Conservation (phyloP, 2,113 vertebrate genomes). For the Psilopogon haemacephalus region DNA sequence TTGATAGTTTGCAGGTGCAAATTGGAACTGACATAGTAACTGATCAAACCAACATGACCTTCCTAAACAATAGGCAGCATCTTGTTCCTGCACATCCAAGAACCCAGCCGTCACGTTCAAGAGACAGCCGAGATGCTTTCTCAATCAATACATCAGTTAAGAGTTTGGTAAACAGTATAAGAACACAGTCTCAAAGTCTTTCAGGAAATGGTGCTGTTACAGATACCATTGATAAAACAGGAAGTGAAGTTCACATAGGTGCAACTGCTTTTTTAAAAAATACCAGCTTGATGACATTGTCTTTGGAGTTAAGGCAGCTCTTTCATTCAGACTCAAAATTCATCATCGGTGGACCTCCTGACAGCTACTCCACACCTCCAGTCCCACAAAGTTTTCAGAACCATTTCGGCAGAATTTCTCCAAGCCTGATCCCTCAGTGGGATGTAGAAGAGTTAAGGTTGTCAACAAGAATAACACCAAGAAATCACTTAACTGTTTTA, state of each 20-base stretch:
- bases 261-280: not conserved
- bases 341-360: not conserved
- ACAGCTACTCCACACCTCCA: slow-evolving; percentile 15
- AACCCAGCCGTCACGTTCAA: not conserved
- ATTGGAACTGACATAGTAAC: not conserved
- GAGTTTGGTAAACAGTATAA: not conserved
- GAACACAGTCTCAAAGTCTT: not conserved
- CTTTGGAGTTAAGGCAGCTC: slow-evolving; percentile 38
- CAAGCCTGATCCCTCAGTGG: not conserved
- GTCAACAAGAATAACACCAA: not conserved
- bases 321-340: not conserved
- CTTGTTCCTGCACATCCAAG: not conserved
- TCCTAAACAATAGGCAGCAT: not conserved
- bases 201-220: not conserved
- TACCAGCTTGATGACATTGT: not conserved
- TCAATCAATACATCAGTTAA: not conserved
- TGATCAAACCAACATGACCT: not conserved
- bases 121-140: not conserved
- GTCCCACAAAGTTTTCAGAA: slow-evolving; percentile 19
- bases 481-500: not conserved
- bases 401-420: not conserved
- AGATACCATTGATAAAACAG: not conserved
- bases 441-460: not conserved
- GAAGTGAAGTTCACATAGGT: not conserved
- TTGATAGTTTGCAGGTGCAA: not conserved